phyloP scores from a whole-genome alignment of 2,888 invertebrate species.

The Panzeria rudis region DNA sequence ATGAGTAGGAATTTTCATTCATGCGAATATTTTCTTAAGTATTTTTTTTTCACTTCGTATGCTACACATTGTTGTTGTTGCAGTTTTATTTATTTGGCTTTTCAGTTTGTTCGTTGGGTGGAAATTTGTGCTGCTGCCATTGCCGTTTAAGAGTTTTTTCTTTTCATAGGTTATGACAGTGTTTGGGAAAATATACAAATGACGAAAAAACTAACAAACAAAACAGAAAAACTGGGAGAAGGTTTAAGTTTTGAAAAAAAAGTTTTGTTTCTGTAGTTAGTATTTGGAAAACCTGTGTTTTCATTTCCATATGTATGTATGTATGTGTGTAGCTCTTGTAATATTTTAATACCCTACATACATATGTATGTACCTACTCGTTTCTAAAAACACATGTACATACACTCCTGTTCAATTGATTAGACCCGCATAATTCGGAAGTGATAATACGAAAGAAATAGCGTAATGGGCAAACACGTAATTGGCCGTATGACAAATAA shows the following conservation, averaged over 20 bases:
- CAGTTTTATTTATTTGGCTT: conserved; percentile 25
- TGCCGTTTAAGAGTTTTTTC: conserved; percentile 44
- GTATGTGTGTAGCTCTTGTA: background rate
- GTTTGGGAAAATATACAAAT: conserved; percentile 25
- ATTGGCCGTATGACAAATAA: too few relatives aligned
- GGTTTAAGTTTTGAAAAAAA: conserved; percentile 67
- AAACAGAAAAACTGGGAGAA: conserved; percentile 63
- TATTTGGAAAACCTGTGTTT: background rate
- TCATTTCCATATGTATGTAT: background rate
- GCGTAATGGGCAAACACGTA: too few relatives aligned
- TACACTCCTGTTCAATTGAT: too few relatives aligned
- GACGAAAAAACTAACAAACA: background rate
- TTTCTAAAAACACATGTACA: too few relatives aligned
- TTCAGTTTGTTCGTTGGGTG: conserved; percentile 50
- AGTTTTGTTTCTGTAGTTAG: conserved; percentile 21
- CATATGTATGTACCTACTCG: background rate
- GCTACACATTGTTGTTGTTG: conserved; percentile 17
- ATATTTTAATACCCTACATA: background rate
- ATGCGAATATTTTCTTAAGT: conserved; percentile 65
- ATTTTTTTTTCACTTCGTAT: conserved; percentile 41
- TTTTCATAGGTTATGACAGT: conserved; percentile 49
- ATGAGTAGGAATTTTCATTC: conserved; percentile 69
- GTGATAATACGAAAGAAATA: too few relatives aligned
- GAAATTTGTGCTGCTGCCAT: conserved; percentile 45
- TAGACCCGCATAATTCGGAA: too few relatives aligned